Evolutionary conservation across 2,888 invertebrate species (phyloP), one percentile per base, ranked within the genome.

Genomic region (Diplazon laetatorius): DNA sequence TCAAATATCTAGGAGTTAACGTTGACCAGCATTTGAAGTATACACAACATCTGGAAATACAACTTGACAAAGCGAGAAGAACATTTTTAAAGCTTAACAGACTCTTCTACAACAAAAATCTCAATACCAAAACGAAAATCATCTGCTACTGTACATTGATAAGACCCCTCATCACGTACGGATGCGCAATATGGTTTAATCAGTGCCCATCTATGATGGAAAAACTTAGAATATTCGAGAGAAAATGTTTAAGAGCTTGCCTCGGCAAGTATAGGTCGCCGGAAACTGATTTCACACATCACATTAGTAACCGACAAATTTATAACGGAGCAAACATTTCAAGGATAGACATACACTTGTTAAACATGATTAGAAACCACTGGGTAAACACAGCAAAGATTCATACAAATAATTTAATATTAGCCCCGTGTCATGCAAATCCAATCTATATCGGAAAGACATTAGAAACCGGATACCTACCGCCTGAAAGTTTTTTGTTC

Each of bases 101-200:
- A 22, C 72, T 77, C 10, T 77, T 77, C 22, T 48, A 62, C 18
- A 65, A 65, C 10, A 70, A 70, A 42, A 25, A 63, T 9, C 50
- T 82, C 0, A 12, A 22, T 8, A 25, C 8, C 3, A 52, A 9
- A 42, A 69, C 57, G 8, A 80, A 82, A 79, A 16, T 80, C 0
- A 78, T 68, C 1, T 76, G 71, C n/a, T 81, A 77, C 25, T 14
- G 35, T 1, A 14, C 76, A 1, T 9, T 81, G 10, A 52, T 81
- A 8, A 52, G 79, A 22, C 76, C 78, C 2, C 55, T 81, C 3
- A 16, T 80, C 44, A 77, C 77, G 8, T 77, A 80, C 16, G 80
- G 46, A 6, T 65, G 52, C 39, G 62, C 25, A 1, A 42, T 80
- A 8, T 75, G 76, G 73, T 80, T 55, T 12, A 74, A 76, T 44